Percentiles rank a stretch among this genome's conserved stretches.
Evolutionary conservation across 1,140 invertebrate species (phyloP).

Genomic region (Archegozetes longisetosus): DNA sequence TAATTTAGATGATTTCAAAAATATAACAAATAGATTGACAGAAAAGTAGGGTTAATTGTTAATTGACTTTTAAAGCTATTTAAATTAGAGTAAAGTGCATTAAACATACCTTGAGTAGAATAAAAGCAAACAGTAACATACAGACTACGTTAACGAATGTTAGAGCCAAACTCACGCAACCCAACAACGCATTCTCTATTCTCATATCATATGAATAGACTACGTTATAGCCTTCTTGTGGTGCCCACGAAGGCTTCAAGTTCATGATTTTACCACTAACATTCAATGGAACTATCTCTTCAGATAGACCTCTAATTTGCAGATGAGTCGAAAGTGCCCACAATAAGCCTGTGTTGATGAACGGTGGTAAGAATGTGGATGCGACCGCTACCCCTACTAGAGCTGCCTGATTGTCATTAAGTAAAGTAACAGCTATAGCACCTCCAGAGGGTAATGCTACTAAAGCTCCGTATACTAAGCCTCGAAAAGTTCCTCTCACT

Average conservation of each 20-base stretch:
- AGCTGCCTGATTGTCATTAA: slow-evolving; percentile 65
- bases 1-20: too few species aligned
- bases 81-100: too few species aligned
- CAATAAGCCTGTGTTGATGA: slow-evolving; percentile 47
- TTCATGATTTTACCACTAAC: background rate
- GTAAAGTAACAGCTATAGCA: slow-evolving; percentile 61
- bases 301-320: slow-evolving; percentile 3
- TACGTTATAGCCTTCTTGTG: slow-evolving; percentile 28
- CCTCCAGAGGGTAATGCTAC: slow-evolving; percentile 52
- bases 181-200: slow-evolving; percentile 55
- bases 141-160: slow-evolving; percentile 66
- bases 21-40: background rate
- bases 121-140: slow-evolving; percentile 61
- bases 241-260: slow-evolving; percentile 16
- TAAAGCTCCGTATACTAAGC: slow-evolving; percentile 45
- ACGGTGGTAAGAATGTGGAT: slow-evolving; percentile 63
- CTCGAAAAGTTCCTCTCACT: slow-evolving; percentile 39
- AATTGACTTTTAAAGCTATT: too few species aligned
- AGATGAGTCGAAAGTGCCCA: slow-evolving; percentile 19
- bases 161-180: slow-evolving; percentile 54
- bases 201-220: slow-evolving; percentile 51
- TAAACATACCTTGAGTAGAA: slow-evolving; percentile 51
- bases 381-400: slow-evolving; percentile 75
- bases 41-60: too few species aligned
- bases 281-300: background rate